Evolutionary conservation across 2,888 invertebrate genomes (phyloP).

Genomic region (Hanleya hanleyi): DNA sequence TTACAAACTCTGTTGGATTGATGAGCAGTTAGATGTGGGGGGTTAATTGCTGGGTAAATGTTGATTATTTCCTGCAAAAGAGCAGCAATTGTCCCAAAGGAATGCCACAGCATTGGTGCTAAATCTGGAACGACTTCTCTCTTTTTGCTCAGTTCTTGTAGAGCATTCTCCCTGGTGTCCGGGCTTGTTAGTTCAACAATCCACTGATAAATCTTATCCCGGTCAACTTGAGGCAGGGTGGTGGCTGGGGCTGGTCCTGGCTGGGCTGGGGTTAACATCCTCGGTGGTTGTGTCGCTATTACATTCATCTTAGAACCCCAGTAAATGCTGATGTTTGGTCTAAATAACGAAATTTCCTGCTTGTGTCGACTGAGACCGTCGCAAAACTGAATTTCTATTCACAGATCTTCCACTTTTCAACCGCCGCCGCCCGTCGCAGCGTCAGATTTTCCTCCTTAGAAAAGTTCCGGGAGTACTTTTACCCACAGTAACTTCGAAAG

Average conservation of each 20-base stretch:
- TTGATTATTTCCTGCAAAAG: slow-evolving; percentile 95
- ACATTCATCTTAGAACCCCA: too few relatives aligned
- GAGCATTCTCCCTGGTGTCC: slow-evolving; percentile 95
- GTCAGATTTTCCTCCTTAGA: too few relatives aligned
- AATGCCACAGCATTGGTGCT: slow-evolving; percentile 99
- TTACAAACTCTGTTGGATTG: slow-evolving; percentile 99
- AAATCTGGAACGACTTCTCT: slow-evolving; percentile 94
- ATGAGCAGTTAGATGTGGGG: slow-evolving; percentile 95
- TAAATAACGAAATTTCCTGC: too few relatives aligned
- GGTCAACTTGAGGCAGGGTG: slow-evolving; percentile 76
- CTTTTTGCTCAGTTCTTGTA: slow-evolving; percentile 93
- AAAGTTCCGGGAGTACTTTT: too few relatives aligned
- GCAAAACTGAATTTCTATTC: too few relatives aligned
- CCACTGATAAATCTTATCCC: slow-evolving; percentile 94
- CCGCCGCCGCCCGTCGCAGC: too few relatives aligned
- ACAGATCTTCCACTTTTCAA: too few relatives aligned
- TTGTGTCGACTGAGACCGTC: too few relatives aligned
- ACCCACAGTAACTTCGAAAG: too few relatives aligned
- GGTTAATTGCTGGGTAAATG: slow-evolving; percentile 98
- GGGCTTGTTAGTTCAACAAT: slow-evolving; percentile 94
- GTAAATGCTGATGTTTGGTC: too few relatives aligned
- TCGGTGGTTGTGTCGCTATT: too few relatives aligned
- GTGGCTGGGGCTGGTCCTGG: slow-evolving; percentile 18
- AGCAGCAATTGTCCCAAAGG: slow-evolving; percentile 97
- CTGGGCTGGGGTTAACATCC: not conserved